Evolutionary conservation across 2,113 vertebrate species (phyloP).

Genomic region (Datnioides undecimradiatus): DNA sequence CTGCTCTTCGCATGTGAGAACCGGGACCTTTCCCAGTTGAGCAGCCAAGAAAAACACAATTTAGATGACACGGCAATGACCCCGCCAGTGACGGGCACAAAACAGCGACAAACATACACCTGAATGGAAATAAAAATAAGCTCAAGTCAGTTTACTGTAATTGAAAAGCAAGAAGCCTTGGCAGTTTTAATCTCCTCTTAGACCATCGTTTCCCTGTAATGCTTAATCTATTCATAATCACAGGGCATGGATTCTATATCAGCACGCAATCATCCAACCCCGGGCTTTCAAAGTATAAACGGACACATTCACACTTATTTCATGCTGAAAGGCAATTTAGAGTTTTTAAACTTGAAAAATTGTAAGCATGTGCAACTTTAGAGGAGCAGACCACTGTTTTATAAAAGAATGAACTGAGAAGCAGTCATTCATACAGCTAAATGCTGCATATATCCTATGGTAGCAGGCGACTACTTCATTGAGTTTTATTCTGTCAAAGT

Average conservation of each 20-base stretch:
- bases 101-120: neutral
- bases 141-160: neutral
- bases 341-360: too few species aligned
- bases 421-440: too few species aligned
- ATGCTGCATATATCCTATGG: too few species aligned
- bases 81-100: neutral
- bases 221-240: neutral
- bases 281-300: neutral
- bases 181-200: neutral
- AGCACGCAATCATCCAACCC: neutral
- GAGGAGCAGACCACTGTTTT: too few species aligned
- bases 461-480: too few species aligned
- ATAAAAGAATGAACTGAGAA: too few species aligned
- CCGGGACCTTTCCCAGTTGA: neutral
- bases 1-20: constrained; percentile 8
- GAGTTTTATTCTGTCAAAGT: too few species aligned
- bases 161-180: constrained; percentile 15
- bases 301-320: neutral
- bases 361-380: too few species aligned
- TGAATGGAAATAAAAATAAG: neutral
- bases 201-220: neutral
- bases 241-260: neutral
- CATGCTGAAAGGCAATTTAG: too few species aligned
- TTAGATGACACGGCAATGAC: constrained; percentile 33
- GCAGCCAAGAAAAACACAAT: neutral